phyloP scores from a whole-genome alignment of 2,888 invertebrate genomes.

The Microctonus aethiopoides region DNA sequence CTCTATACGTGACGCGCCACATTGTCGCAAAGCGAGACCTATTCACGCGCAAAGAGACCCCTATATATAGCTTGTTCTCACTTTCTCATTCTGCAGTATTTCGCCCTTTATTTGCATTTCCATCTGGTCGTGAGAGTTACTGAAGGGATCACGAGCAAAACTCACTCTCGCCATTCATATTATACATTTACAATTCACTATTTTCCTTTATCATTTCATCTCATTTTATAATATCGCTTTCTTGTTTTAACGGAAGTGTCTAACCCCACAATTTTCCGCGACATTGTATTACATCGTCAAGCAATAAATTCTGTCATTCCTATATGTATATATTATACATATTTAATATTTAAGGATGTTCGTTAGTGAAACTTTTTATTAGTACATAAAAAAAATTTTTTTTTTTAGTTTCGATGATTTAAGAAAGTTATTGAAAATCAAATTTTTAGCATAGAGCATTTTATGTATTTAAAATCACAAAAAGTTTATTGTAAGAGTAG shows the following conservation, averaged over 20 bases:
- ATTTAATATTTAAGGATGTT: too few relatives aligned
- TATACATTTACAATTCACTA: not conserved
- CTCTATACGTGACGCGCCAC: slow-evolving; percentile 45
- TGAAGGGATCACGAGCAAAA: slow-evolving; percentile 13
- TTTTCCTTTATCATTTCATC: not conserved
- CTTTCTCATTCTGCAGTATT: not conserved
- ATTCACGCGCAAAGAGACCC: slow-evolving; percentile 37
- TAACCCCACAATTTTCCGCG: slow-evolving; percentile 21
- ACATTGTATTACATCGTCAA: slow-evolving; percentile 3
- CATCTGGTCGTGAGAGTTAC: slow-evolving; percentile 38
- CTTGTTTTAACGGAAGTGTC: slow-evolving; percentile 17
- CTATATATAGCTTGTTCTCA: not conserved
- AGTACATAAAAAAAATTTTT: too few relatives aligned
- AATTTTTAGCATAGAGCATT: too few relatives aligned
- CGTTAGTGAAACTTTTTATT: too few relatives aligned
- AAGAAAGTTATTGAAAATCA: too few relatives aligned
- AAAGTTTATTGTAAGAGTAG: too few relatives aligned
- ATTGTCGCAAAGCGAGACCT: slow-evolving; percentile 44
- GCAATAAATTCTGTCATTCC: not conserved
- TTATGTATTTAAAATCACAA: too few relatives aligned
- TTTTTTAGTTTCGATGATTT: too few relatives aligned
- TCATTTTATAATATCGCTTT: not conserved
- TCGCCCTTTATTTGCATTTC: slow-evolving; percentile 46
- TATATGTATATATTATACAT: not conserved
- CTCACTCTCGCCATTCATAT: not conserved